Evolutionary conservation across 35 echinoderm and acorn worm genomes (phyloP), one percentile per base, ranked within the genome.

Genomic region (Lytechinus variegatus): DNA sequence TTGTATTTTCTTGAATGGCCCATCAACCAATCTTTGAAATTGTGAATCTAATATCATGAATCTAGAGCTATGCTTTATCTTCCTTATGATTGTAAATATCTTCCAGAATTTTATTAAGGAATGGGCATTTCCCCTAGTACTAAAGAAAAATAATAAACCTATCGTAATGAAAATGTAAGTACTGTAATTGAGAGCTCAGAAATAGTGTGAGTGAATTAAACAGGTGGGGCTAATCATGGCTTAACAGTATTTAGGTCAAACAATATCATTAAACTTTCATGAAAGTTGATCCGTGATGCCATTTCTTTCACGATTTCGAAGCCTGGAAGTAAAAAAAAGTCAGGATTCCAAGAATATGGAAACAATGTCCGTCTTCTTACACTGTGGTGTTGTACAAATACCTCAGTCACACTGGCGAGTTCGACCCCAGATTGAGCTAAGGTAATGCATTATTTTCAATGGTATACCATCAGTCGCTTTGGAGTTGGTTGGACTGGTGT

Each of bases 241-340:
- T 79, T 79, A 79, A 79, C n/a, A 79, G 66, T 79, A 79, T 79
- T 79, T 79, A 79, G 66, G 66, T 79, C 66, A 79, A 79, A 79
- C 66, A 16, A 24, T 24, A 79, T 14, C 12, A 24, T 79, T 24
- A 79, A 24, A 79, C 19, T 79, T 24, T 79, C 66, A 79, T 79
- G 66, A 79, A 79, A 79, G 66, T 79, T 79, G 66, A 79, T 79
- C 66, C n/a, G 66, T 16, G 66, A 79, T 79, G 66, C 66, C n/a
- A 79, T 79, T 79, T 79, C 66, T 1, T 79, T 24, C 66, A 79
- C 19, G 24, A 79, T 79, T 19, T 79, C 24, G 12, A 79, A 13
- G n/a, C 66, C 21, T 79, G 66, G 66, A 79, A 79, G 61, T 21
- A 79, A 79, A 79, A 79, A n/a, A 3, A 16, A 24, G 66, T 79